Percentiles rank a stretch among this genome's conserved stretches.
Conservation (phyloP, 1,140 invertebrate genomes). For the Acyrthosiphon pisum region DNA sequence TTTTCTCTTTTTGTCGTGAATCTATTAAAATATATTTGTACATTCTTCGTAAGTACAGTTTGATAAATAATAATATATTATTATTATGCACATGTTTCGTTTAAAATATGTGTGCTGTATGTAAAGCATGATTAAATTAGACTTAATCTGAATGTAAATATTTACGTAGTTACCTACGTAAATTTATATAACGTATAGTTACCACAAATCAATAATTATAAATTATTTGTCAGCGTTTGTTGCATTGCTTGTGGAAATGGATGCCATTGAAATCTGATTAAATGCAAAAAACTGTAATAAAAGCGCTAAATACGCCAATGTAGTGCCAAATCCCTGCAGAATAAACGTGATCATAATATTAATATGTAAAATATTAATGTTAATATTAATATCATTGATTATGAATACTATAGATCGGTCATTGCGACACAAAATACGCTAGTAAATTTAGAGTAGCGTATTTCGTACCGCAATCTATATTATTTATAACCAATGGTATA, state of each 20-base stretch:
- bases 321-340: constrained; percentile 36
- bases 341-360: not conserved
- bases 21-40: not conserved
- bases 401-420: too few species aligned
- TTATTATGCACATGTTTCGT: not conserved
- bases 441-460: too few species aligned
- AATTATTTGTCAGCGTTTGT: not conserved
- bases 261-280: not conserved
- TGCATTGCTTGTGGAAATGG: not conserved
- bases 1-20: not conserved
- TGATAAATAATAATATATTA: not conserved
- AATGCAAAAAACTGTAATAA: constrained; percentile 19
- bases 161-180: not conserved
- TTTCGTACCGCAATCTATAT: too few species aligned
- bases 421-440: too few species aligned
- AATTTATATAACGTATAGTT: not conserved
- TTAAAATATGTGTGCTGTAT: not conserved
- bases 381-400: too few species aligned
- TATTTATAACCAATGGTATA: too few species aligned
- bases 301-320: not conserved
- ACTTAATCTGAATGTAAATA: not conserved
- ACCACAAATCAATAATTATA: not conserved
- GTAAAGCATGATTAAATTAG: not conserved
- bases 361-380: not conserved
- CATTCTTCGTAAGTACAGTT: not conserved